phyloP scores from a whole-genome alignment of 2,113 vertebrate genomes.

The Channa maculata region DNA sequence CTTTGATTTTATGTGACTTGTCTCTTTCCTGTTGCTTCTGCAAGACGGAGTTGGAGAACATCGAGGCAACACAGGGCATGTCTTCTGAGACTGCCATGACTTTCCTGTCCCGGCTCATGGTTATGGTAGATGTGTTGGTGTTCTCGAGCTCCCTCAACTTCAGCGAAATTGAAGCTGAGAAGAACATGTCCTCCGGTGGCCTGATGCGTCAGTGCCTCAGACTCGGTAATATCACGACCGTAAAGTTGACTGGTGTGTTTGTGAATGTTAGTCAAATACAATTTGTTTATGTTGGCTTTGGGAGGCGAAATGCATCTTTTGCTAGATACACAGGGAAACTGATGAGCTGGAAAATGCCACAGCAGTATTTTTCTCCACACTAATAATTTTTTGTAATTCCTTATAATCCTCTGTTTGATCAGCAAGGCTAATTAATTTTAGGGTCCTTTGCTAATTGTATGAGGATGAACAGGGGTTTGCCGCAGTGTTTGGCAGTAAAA shows the following conservation, averaged over 20 bases:
- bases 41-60: constrained; percentile 94
- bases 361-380: constrained; percentile 19
- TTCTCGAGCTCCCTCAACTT: constrained; percentile 99
- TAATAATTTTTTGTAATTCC: constrained; percentile 56
- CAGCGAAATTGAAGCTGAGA: constrained; percentile 98
- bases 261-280: constrained; percentile 22
- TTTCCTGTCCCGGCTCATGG: constrained; percentile 96
- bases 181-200: constrained; percentile 98
- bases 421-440: constrained; percentile 50
- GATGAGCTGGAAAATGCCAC: constrained; percentile 34
- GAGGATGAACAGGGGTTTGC: constrained; percentile 11
- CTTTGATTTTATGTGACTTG: constrained; percentile 20
- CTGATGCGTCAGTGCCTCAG: constrained; percentile 97
- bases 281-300: constrained; percentile 11
- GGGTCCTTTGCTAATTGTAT: constrained; percentile 36
- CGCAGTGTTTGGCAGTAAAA: constrained; percentile 22
- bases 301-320: constrained; percentile 14
- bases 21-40: constrained; percentile 42
- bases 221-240: constrained; percentile 75
- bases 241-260: background rate
- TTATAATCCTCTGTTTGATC: constrained; percentile 48
- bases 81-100: constrained; percentile 95
- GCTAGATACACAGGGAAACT: constrained; percentile 10
- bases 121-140: constrained; percentile 97
- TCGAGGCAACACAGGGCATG: constrained; percentile 98